Conservation (phyloP, 2,113 vertebrate species). For the Tautogolabrus adspersus region DNA sequence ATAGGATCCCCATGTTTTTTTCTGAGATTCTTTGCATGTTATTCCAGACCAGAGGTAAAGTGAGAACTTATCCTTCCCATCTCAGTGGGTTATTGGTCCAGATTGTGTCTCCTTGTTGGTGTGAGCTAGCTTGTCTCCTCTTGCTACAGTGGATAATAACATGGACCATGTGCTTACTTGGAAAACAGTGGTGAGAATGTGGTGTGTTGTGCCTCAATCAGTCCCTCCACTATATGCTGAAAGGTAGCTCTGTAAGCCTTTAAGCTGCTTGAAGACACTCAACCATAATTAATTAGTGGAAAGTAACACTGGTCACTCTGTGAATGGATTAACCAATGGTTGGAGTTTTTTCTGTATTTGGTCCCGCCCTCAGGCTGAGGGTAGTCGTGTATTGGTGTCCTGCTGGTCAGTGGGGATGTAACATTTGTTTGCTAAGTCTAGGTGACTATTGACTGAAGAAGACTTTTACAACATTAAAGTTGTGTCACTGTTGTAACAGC, state of each 20-base stretch:
- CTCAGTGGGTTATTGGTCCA: neutral
- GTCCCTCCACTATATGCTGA: slow-evolving; percentile 23
- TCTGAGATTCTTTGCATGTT: neutral
- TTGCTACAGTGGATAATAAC: neutral
- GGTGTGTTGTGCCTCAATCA: neutral
- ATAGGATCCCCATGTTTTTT: neutral
- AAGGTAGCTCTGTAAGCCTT: slow-evolving; percentile 44
- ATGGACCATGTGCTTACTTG: neutral
- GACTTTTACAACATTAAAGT: neutral
- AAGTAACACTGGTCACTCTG: slow-evolving; percentile 30
- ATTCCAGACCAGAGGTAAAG: neutral
- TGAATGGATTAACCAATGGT: slow-evolving; percentile 27
- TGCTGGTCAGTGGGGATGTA: neutral
- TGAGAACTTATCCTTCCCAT: neutral
- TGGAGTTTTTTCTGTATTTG: neutral
- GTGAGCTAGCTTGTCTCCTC: neutral
- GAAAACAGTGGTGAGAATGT: neutral
- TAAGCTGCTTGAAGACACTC: slow-evolving; percentile 60
- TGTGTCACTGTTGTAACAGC: neutral
- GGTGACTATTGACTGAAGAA: too few species aligned
- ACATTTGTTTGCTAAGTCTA: neutral
- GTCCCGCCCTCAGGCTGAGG: neutral
- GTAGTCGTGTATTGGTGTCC: neutral
- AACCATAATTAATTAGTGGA: slow-evolving; percentile 51
- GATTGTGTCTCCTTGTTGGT: neutral